Evolutionary conservation across 2,888 invertebrate genomes (phyloP), one percentile per base, ranked within the genome.

Genomic region (Pollenia angustigena): DNA sequence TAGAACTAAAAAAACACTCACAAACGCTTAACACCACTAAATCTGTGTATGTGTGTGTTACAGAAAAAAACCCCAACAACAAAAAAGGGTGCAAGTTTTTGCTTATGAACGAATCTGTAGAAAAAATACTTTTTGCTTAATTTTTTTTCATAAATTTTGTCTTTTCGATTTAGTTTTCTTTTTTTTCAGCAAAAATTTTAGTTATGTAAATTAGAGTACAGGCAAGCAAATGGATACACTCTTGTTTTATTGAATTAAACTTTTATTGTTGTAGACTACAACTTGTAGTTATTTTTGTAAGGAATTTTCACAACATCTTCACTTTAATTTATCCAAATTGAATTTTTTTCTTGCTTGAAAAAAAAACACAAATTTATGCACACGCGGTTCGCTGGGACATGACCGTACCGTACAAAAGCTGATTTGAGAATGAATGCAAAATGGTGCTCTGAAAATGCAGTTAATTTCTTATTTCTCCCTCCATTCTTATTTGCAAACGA

Each of bases 381-480:
- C 85, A 58, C 79, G 74, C 84, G 79, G 52, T 4, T 40, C 11
- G 2, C 42, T 16, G 0, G 14, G 23, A 78, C 74, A 75, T 48
- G 18, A 78, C 87, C 78, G 83, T 11, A 81, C 83, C 83, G 76
- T 52, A 56, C 78, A 42, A 85, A 81, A 72, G 71, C 78, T 85
- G 76, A 81, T 68, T 72, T 68, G 76, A 85, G 85, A 87, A 82
- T 85, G 82, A 82, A 78, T 85, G 78, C 78, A 78, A 85, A 81
- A 81, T 79, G 66, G 66, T 80, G 8, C 79, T 85, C 84, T n/a
- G 66, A 68, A 75, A 85, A 74, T 80, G 79, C 84, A 85, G 58
- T 84, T 40, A 10, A 62, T 54, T 72, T 68, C 40, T 32, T 66
- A 68, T 14, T 40, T 60, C 42, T 14, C 18, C 60, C 50, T 42